phyloP scores from a whole-genome alignment of 2,797 vertebrate genomes.

The Alfaro cultratus region DNA sequence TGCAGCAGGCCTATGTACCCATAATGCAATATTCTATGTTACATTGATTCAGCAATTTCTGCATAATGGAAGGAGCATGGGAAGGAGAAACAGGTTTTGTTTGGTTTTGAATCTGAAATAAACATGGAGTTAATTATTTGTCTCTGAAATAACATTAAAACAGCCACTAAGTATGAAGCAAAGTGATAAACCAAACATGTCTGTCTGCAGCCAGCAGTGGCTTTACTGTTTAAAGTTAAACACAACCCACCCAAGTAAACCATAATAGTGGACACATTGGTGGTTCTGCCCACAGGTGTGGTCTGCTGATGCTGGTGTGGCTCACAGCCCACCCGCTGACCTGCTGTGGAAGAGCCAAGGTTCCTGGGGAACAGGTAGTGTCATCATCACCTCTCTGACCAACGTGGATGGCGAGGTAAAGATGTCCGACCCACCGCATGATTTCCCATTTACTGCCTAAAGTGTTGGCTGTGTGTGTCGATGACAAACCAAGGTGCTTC shows the following conservation, averaged over 20 bases:
- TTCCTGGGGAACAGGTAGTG: slow-evolving; percentile 90
- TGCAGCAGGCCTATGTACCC: neutral
- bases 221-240: too few species aligned
- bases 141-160: neutral
- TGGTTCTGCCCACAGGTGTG: slow-evolving; percentile 84
- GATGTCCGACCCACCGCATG: neutral
- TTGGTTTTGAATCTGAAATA: neutral
- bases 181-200: neutral
- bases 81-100: neutral
- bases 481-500: too few species aligned
- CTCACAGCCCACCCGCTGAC: slow-evolving; percentile 91
- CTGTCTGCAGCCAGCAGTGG: neutral
- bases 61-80: neutral
- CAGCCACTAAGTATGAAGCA: neutral
- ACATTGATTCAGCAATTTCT: neutral
- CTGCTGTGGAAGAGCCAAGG: slow-evolving; percentile 94
- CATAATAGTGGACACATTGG: too few species aligned
- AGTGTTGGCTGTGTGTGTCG: neutral
- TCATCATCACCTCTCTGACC: slow-evolving; percentile 83
- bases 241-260: too few species aligned
- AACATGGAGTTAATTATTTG: neutral
- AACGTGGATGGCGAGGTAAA: slow-evolving; percentile 90
- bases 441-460: neutral
- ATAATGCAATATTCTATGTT: neutral
- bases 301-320: slow-evolving; percentile 88